Conservation (phyloP, 2,888 invertebrate species). For the Aporophyla nigra region DNA sequence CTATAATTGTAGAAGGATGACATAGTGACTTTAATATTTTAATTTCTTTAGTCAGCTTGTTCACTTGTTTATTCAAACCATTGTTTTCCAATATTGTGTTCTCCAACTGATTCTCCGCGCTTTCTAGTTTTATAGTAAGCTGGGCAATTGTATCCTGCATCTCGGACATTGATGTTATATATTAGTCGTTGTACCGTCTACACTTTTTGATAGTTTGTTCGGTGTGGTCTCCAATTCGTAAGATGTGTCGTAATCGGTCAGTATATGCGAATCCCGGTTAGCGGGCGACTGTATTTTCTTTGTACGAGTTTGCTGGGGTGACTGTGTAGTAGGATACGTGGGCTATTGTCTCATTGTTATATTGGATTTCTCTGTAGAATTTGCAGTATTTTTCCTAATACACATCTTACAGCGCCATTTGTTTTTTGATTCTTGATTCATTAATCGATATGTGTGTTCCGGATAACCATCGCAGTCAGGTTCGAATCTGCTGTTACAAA, state of each 20-base stretch:
- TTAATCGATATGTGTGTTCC: not conserved
- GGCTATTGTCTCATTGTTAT: not conserved
- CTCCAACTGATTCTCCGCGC: too few relatives aligned
- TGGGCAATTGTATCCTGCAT: conserved; percentile 33
- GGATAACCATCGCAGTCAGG: conserved; percentile 3
- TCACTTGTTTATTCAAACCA: too few relatives aligned
- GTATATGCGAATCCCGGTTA: not conserved
- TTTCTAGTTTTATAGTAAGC: too few relatives aligned
- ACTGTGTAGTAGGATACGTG: too few relatives aligned
- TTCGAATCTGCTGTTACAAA: conserved; percentile 1
- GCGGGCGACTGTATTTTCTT: too few relatives aligned
- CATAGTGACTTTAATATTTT: too few relatives aligned
- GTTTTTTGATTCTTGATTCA: not conserved
- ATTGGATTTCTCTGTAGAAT: not conserved
- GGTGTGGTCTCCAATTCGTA: conserved; percentile 10
- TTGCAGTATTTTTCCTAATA: not conserved
- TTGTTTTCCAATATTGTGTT: too few relatives aligned
- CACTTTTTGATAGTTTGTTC: conserved; percentile 1
- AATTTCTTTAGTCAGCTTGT: too few relatives aligned
- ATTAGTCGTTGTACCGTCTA: conserved; percentile 1
- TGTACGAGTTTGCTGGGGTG: too few relatives aligned
- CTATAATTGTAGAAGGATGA: too few relatives aligned
- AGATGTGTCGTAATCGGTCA: conserved; percentile 2
- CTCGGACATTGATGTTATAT: not conserved
- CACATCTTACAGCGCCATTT: conserved; percentile 2